These are phyloP conservation scores for Zele albiditarsus DNA, from an alignment of 2,888 invertebrate species.

Conservation along the genomic window DNA sequence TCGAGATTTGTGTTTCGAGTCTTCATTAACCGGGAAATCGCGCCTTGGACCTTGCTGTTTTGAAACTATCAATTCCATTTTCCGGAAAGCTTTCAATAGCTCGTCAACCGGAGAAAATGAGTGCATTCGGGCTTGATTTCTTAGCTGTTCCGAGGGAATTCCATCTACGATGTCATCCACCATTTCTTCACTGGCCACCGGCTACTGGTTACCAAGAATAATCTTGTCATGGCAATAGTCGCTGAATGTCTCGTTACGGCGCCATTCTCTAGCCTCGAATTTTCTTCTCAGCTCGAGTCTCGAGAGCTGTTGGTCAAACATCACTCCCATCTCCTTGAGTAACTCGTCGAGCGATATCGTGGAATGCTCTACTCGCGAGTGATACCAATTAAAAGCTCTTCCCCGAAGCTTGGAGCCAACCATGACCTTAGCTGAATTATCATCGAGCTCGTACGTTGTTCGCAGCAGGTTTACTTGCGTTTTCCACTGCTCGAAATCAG, in stretches of 20 bases:
- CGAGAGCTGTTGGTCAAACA: slow-evolving; percentile 46
- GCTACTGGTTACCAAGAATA: slow-evolving; percentile 46
- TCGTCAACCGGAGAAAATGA: slow-evolving; percentile 30
- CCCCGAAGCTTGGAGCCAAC: slow-evolving; percentile 46
- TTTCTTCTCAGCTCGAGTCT: slow-evolving; percentile 40
- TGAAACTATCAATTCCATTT: too few relatives aligned
- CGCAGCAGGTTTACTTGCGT: slow-evolving; percentile 44
- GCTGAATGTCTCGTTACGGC: slow-evolving; percentile 40
- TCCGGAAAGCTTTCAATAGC: slow-evolving; percentile 42
- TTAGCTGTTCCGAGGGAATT: slow-evolving; percentile 43
- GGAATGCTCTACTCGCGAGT: slow-evolving; percentile 44
- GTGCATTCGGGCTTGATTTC: slow-evolving; percentile 45
- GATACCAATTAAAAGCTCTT: slow-evolving; percentile 44
- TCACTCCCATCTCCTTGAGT: slow-evolving; percentile 40
- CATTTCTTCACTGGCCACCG: slow-evolving; percentile 42
- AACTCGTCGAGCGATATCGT: slow-evolving; percentile 41
- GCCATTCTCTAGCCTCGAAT: slow-evolving; percentile 48
- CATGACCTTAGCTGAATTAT: slow-evolving; percentile 40
- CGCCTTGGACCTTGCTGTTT: too few relatives aligned
- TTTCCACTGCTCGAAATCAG: slow-evolving; percentile 42
- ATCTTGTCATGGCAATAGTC: slow-evolving; percentile 51
- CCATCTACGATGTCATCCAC: slow-evolving; percentile 50
- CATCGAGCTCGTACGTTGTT: slow-evolving; percentile 42
- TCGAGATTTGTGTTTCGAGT: too few relatives aligned
- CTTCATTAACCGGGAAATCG: too few relatives aligned